These are phyloP conservation scores for Illadopsis cleaveri DNA, from an alignment of 2,113 vertebrate species.

Conservation along the genomic window DNA sequence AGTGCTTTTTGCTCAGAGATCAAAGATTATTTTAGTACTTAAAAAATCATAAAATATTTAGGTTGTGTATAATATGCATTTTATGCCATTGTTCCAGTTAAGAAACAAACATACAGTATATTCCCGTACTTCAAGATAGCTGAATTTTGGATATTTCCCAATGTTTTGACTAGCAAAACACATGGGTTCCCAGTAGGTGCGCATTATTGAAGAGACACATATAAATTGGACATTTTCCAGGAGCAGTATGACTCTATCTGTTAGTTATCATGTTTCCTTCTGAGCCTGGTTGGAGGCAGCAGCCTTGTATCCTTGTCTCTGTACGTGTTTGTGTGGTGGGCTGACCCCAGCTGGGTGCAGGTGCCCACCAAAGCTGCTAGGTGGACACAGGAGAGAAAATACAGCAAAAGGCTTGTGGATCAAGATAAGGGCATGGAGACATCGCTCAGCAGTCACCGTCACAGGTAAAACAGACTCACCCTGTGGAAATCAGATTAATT, in stretches of 20 bases:
- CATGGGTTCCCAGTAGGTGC: background rate
- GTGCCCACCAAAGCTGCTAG: background rate
- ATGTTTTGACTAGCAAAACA: constrained; percentile 39
- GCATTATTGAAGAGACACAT: background rate
- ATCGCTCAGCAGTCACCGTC: background rate
- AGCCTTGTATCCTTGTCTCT: background rate
- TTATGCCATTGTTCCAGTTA: background rate
- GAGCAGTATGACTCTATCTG: background rate
- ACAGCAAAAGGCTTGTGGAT: background rate
- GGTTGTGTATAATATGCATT: background rate
- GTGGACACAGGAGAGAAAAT: background rate
- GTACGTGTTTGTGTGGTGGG: background rate
- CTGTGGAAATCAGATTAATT: background rate
- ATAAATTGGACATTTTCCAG: background rate
- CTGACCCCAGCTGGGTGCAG: background rate
- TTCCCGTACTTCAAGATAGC: background rate
- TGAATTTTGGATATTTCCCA: constrained; percentile 32
- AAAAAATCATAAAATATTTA: background rate
- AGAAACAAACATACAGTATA: background rate
- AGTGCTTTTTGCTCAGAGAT: background rate
- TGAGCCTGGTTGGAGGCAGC: background rate
- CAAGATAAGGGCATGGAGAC: background rate
- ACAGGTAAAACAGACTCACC: background rate
- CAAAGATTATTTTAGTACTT: background rate
- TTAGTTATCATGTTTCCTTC: background rate